These are phyloP conservation scores for Chaetura pelagica DNA, from an alignment of 2,113 vertebrate species.

Conservation along the genomic window DNA sequence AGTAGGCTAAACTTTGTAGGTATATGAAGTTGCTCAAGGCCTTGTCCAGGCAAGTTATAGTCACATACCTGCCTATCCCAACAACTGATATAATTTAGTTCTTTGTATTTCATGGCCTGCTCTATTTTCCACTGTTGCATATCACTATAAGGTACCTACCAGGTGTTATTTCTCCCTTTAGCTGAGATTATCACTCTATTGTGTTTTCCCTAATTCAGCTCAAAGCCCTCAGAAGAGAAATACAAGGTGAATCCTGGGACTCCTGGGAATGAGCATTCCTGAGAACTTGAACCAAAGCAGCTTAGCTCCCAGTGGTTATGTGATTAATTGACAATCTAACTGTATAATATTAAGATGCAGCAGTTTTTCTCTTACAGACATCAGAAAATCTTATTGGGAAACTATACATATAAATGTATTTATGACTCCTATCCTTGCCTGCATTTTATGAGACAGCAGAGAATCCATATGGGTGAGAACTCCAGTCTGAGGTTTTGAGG, in stretches of 20 bases:
- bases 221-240: background rate
- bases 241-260: background rate
- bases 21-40: background rate
- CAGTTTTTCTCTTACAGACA: background rate
- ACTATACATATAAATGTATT: background rate
- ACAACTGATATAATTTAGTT: rapidly evolving
- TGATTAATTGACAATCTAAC: background rate
- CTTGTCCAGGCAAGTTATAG: background rate
- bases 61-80: background rate
- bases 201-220: background rate
- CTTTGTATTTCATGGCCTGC: background rate
- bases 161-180: background rate
- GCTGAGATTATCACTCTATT: background rate
- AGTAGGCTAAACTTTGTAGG: background rate
- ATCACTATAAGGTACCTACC: background rate
- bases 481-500: background rate
- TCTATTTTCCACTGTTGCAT: background rate
- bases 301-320: background rate
- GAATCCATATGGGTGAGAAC: background rate
- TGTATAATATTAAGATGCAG: background rate
- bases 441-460: background rate
- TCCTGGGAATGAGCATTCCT: background rate
- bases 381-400: background rate
- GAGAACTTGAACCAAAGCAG: background rate
- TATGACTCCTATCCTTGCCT: background rate